Conservation (phyloP, 2,797 vertebrate species). For the Neopelma chrysocephalum region DNA sequence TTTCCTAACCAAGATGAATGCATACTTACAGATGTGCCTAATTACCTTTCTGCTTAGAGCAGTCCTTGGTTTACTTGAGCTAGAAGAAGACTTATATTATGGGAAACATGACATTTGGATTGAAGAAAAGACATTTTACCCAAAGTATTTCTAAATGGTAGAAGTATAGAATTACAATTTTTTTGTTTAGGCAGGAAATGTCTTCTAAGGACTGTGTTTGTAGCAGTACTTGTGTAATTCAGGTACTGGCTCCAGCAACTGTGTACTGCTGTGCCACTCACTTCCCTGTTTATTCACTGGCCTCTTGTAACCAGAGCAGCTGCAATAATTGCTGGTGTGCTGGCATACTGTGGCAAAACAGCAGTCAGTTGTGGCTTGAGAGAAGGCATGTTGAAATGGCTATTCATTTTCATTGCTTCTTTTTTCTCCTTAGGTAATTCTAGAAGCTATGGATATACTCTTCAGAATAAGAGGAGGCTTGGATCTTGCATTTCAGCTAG, state of each 20-base stretch:
- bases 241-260: neutral
- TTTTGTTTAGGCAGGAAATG: neutral
- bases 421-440: constrained; percentile 58
- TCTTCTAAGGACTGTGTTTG: neutral
- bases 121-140: neutral
- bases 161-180: neutral
- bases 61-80: neutral
- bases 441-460: constrained; percentile 75
- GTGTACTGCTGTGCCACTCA: neutral
- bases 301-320: neutral
- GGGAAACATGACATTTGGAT: neutral
- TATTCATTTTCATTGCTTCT: neutral
- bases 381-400: neutral
- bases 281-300: neutral
- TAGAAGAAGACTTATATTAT: neutral
- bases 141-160: neutral
- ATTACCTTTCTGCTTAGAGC: neutral
- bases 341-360: neutral
- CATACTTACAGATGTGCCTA: neutral
- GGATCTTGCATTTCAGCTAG: constrained; percentile 86
- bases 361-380: neutral
- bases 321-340: neutral
- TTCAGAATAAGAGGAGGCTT: constrained; percentile 87
- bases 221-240: neutral
- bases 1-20: neutral